Conservation (phyloP, 2,888 invertebrate genomes). For the Arge pagana region DNA sequence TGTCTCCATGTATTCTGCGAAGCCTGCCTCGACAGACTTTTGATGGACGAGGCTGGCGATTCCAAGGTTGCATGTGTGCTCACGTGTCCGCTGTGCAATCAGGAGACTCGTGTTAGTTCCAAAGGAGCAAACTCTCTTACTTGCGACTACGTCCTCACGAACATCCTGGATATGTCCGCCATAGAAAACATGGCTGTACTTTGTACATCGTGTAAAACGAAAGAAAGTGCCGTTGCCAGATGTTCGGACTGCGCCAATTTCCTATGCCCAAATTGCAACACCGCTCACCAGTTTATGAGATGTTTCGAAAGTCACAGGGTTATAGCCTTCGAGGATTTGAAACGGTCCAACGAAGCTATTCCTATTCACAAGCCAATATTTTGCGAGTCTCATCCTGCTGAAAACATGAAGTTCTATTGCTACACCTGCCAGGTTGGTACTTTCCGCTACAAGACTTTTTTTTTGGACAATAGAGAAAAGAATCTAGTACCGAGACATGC, state of each 20-base stretch:
- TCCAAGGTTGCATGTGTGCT: constrained; percentile 69
- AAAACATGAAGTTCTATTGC: constrained; percentile 87
- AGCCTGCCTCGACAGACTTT: constrained; percentile 82
- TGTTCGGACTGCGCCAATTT: constrained; percentile 95
- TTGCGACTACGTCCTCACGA: constrained; percentile 84
- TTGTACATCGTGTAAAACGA: constrained; percentile 95
- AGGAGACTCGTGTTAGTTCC: constrained; percentile 78
- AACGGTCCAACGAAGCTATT: constrained; percentile 76
- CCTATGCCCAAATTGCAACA: constrained; percentile 91
- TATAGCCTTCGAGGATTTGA: constrained; percentile 84
- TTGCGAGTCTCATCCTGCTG: constrained; percentile 79
- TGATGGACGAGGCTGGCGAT: constrained; percentile 74
- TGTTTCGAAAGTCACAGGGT: constrained; percentile 96
- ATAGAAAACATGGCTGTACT: constrained; percentile 70
- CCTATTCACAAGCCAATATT: constrained; percentile 89
- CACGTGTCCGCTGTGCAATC: constrained; percentile 81
- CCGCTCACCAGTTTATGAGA: constrained; percentile 95
- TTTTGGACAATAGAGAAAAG: no score
- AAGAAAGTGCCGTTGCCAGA: constrained; percentile 90
- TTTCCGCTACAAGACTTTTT: no score
- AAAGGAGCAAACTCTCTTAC: constrained; percentile 81
- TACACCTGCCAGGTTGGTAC: constrained; percentile 71
- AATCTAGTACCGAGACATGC: no score
- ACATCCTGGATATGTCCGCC: constrained; percentile 81
- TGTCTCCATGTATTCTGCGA: constrained; percentile 97